A percentile compares a stretch with the other conserved stretches of the same genome.
These are phyloP conservation scores for Drosophila varians DNA, from an alignment of 1,140 invertebrate species.

Conservation along the genomic window DNA sequence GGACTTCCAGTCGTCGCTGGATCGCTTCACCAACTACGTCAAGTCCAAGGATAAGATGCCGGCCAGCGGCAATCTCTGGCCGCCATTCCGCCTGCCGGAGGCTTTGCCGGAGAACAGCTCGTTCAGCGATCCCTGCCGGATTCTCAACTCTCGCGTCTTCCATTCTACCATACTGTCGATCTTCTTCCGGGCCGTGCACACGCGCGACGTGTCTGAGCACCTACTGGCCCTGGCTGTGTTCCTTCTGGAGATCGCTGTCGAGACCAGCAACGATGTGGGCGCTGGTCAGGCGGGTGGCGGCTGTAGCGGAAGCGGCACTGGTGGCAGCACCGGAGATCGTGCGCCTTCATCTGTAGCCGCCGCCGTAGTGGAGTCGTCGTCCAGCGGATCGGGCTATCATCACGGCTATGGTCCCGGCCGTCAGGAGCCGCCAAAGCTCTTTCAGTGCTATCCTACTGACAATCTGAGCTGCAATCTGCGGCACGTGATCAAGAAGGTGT, in stretches of 20 bases:
- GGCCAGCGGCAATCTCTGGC: slow-evolving; percentile 89
- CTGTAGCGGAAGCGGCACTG: background rate
- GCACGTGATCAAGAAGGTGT: slow-evolving; percentile 88
- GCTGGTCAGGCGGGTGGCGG: background rate
- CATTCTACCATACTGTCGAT: slow-evolving; percentile 93
- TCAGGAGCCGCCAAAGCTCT: slow-evolving; percentile 85
- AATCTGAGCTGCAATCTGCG: slow-evolving; percentile 92
- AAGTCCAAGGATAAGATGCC: slow-evolving; percentile 88
- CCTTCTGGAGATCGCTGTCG: slow-evolving; percentile 92
- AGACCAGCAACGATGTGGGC: slow-evolving; percentile 86
- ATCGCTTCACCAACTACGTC: slow-evolving; percentile 92
- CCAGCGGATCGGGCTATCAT: slow-evolving; percentile 47
- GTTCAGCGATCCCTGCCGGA: slow-evolving; percentile 89
- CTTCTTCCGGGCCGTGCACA: slow-evolving; percentile 92
- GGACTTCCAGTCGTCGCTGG: slow-evolving; percentile 97
- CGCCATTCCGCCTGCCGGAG: slow-evolving; percentile 90
- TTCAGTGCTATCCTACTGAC: slow-evolving; percentile 90
- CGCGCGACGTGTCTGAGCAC: slow-evolving; percentile 91
- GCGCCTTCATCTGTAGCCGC: slow-evolving; percentile 23
- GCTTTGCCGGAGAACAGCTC: slow-evolving; percentile 85
- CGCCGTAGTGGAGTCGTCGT: slow-evolving; percentile 68
- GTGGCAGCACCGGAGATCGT: slow-evolving; percentile 3
- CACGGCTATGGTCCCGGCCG: slow-evolving; percentile 47
- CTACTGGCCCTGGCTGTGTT: slow-evolving; percentile 93
- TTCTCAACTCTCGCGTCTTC: slow-evolving; percentile 91